phyloP scores from a whole-genome alignment of 2,113 vertebrate genomes.

The Chroicocephalus ridibundus region DNA sequence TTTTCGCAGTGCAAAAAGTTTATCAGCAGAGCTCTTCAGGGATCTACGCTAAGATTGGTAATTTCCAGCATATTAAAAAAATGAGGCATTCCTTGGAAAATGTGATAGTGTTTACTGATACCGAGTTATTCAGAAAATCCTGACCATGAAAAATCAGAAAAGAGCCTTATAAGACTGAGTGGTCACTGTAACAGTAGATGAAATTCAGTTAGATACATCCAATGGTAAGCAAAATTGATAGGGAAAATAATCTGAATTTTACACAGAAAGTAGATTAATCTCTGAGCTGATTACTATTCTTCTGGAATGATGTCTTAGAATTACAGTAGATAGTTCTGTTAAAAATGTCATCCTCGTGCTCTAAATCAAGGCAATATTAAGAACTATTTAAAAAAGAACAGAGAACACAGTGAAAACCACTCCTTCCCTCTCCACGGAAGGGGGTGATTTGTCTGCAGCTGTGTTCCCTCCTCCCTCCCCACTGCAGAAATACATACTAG shows the following conservation, averaged over 20 bases:
- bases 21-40: not conserved
- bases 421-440: fast-evolving
- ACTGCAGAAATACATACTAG: not conserved
- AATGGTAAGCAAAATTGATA: not conserved
- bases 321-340: not conserved
- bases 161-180: not conserved
- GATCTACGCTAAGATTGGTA: not conserved
- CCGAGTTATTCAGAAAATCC: not conserved
- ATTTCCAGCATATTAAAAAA: not conserved
- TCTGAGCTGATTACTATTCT: not conserved
- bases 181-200: not conserved
- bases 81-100: not conserved
- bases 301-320: not conserved
- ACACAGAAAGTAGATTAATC: not conserved
- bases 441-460: not conserved
- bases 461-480: not conserved
- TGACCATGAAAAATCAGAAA: not conserved
- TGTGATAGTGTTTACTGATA: not conserved
- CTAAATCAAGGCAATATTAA: not conserved
- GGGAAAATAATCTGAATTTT: not conserved
- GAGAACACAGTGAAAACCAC: not conserved
- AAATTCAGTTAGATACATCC: not conserved
- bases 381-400: not conserved
- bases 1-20: not conserved
- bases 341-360: not conserved